Percentiles rank a stretch among this genome's conserved stretches.
Evolutionary conservation across 2,797 vertebrate species (phyloP).

Genomic region (Phoeniculus purpureus): DNA sequence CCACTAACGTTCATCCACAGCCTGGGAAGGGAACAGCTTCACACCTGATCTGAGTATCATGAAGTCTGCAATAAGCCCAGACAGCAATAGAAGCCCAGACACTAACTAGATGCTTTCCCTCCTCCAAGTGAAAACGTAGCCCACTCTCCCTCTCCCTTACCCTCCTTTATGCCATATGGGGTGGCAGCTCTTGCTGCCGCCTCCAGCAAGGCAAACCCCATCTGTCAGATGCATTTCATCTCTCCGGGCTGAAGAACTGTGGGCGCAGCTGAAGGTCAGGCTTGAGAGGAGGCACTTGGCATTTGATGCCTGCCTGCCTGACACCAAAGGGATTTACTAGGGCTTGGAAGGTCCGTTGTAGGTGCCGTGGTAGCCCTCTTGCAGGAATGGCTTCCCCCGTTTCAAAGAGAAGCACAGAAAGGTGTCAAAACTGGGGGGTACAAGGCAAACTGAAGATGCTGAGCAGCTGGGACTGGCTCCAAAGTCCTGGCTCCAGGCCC

Average conservation of each 20-base stretch:
- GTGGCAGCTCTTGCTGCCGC: neutral
- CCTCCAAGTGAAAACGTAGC: neutral
- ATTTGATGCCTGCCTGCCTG: neutral
- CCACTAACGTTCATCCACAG: conserved; percentile 14
- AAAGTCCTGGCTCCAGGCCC: neutral
- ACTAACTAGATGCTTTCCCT: conserved; percentile 40
- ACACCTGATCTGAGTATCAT: conserved; percentile 41
- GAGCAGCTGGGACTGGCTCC: neutral
- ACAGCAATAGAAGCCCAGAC: conserved; percentile 49
- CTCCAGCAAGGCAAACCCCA: neutral
- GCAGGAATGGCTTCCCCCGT: neutral
- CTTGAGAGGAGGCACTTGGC: neutral
- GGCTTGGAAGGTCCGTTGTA: neutral
- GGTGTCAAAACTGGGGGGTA: neutral
- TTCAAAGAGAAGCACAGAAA: neutral
- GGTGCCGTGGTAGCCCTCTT: neutral
- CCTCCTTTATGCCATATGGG: neutral
- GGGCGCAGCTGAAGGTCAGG: neutral
- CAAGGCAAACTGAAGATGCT: neutral
- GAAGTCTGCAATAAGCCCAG: conserved; percentile 36
- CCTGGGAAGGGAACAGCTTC: conserved; percentile 37
- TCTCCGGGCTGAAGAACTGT: fast-evolving
- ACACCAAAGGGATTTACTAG: neutral
- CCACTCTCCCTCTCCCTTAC: neutral
- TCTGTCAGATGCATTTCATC: conserved; percentile 5